A percentile compares a stretch with the other conserved stretches of the same genome.
phyloP scores from a whole-genome alignment of 2,888 invertebrate genomes.

The Coenonympha arcania region DNA sequence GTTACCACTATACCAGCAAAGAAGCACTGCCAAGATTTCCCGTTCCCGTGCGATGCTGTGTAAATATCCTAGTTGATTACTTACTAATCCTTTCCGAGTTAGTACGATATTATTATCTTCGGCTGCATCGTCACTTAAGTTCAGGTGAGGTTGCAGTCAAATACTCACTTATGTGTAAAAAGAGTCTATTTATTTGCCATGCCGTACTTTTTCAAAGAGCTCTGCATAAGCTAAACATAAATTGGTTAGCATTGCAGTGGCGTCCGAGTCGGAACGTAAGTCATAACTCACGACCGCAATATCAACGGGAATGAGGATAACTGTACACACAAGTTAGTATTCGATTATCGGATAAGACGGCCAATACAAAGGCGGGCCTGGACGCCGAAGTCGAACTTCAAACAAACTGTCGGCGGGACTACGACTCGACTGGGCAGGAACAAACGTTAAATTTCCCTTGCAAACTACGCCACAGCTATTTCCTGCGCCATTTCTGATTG shows the following conservation, averaged over 20 bases:
- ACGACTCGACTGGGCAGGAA: conserved; percentile 20
- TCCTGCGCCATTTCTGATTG: conserved; percentile 17
- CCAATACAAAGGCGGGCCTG: conserved; percentile 25
- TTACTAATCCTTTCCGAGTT: too few relatives aligned
- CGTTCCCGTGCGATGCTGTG: too few relatives aligned
- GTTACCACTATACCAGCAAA: too few relatives aligned
- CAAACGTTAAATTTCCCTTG: conserved; percentile 26
- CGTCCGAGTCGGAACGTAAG: not conserved
- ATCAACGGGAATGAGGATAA: conserved; percentile 16
- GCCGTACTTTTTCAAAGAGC: too few relatives aligned
- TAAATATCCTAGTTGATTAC: too few relatives aligned
- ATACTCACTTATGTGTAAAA: too few relatives aligned
- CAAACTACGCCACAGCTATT: conserved; percentile 21
- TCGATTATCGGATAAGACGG: conserved; percentile 30
- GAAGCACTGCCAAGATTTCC: too few relatives aligned
- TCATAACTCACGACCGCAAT: conserved; percentile 11
- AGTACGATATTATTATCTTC: too few relatives aligned
- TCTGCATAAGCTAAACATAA: too few relatives aligned
- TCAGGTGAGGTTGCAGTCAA: too few relatives aligned
- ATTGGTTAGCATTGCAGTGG: conserved; percentile 2
- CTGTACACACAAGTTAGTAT: conserved; percentile 25
- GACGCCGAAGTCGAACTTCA: conserved; percentile 25
- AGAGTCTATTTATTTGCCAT: too few relatives aligned
- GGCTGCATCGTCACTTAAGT: too few relatives aligned
- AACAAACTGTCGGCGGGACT: conserved; percentile 23